phyloP scores from a whole-genome alignment of 2,113 vertebrate genomes.

The Balaeniceps rex region DNA sequence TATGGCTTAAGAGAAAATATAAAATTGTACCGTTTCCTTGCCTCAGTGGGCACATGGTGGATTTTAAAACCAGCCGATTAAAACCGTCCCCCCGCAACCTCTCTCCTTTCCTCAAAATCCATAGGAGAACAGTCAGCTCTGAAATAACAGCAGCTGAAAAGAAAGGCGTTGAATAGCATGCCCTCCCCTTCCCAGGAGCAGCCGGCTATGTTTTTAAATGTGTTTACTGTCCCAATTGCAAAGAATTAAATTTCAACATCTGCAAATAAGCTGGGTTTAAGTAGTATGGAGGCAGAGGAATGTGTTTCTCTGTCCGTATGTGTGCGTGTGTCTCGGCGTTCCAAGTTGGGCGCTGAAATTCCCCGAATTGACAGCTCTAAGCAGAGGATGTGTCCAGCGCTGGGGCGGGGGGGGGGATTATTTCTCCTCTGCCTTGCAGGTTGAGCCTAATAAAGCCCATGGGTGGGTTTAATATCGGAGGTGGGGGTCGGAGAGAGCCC shows the following conservation, averaged over 20 bases:
- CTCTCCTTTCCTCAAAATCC: neutral
- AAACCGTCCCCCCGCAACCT: neutral
- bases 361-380: conserved; percentile 57
- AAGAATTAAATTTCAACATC: conserved; percentile 72
- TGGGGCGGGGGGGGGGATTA: conserved; percentile 35
- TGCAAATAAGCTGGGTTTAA: conserved; percentile 52
- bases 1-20: neutral
- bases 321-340: conserved; percentile 13
- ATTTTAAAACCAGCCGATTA: neutral
- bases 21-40: neutral
- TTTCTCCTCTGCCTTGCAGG: neutral
- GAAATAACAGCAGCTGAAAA: neutral
- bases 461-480: conserved; percentile 19
- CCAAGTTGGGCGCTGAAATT: conserved; percentile 62
- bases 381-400: conserved; percentile 55
- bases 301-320: conserved; percentile 22
- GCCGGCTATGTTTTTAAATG: conserved; percentile 48
- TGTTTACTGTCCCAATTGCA: conserved; percentile 64
- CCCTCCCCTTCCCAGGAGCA: conserved; percentile 36
- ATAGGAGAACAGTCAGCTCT: neutral
- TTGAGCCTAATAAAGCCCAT: conserved; percentile 53
- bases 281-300: conserved; percentile 45
- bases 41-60: neutral
- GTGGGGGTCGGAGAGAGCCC: neutral
- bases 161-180: neutral